A percentile compares a stretch with the other conserved stretches of the same genome.
Conservation (phyloP, 2,113 vertebrate genomes). For the Thermophis baileyi region DNA sequence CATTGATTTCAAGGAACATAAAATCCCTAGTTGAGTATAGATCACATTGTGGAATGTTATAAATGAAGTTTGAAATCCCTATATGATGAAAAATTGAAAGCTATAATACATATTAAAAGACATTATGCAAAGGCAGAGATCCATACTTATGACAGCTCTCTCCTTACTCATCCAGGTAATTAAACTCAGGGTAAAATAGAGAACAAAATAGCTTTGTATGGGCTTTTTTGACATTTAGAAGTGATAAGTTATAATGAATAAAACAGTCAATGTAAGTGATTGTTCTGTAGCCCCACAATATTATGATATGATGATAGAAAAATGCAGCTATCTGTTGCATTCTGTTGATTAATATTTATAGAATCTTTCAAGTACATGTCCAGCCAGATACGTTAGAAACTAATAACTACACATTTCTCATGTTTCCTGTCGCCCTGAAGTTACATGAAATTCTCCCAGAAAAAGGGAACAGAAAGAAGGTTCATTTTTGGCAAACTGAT, state of each 20-base stretch:
- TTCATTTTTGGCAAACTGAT: background rate
- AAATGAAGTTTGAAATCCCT: constrained; percentile 39
- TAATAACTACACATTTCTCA: background rate
- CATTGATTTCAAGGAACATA: constrained; percentile 28
- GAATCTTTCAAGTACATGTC: background rate
- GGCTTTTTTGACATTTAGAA: background rate
- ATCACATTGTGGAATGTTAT: constrained; percentile 23
- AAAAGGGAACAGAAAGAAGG: background rate
- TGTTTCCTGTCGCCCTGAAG: background rate
- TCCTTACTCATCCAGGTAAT: constrained; percentile 8
- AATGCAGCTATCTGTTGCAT: background rate
- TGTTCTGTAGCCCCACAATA: background rate
- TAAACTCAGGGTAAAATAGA: constrained; percentile 17
- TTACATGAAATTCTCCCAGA: background rate
- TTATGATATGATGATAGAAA: background rate
- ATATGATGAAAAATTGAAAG: constrained; percentile 23
- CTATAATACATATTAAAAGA: constrained; percentile 33
- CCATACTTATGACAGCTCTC: background rate
- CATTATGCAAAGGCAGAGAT: constrained; percentile 7
- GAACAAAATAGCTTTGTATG: background rate
- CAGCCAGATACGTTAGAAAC: background rate
- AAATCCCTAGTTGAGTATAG: background rate
- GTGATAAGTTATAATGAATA: background rate
- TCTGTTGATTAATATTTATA: background rate
- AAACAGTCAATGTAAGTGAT: background rate